Evolutionary conservation across 2,797 vertebrate species (phyloP).

Genomic region (Semotilus atromaculatus): DNA sequence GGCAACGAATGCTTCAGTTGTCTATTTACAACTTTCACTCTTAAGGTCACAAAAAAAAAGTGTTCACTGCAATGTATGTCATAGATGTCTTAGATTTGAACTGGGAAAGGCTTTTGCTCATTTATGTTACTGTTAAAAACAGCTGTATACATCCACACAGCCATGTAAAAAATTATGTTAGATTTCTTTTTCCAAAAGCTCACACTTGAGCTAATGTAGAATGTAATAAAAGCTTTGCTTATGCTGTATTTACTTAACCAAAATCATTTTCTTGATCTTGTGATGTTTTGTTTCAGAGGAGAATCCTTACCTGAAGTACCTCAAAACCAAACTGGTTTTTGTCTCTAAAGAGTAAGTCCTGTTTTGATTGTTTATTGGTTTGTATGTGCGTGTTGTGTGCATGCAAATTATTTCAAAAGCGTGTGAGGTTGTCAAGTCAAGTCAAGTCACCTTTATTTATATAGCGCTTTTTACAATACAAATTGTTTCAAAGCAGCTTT

Average conservation of each 20-base stretch:
- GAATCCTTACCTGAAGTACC: constrained; percentile 77
- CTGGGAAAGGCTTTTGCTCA: neutral
- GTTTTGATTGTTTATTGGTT: neutral
- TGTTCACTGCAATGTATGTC: neutral
- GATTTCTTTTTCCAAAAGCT: neutral
- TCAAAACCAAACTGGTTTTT: constrained; percentile 81
- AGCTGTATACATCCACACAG: neutral
- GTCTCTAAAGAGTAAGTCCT: constrained; percentile 81
- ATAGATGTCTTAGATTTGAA: neutral
- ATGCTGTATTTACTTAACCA: neutral
- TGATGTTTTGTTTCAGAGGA: constrained; percentile 68
- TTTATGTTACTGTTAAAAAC: neutral
- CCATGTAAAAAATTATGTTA: neutral
- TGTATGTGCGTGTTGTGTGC: neutral
- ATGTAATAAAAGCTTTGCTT: neutral
- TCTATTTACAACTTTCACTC: neutral
- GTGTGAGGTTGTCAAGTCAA: neutral
- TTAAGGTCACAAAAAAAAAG: neutral
- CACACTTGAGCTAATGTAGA: neutral
- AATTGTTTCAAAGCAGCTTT: too few relatives aligned
- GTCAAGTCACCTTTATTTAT: too few relatives aligned
- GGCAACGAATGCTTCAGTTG: neutral
- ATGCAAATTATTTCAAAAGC: neutral
- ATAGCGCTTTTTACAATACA: too few relatives aligned
- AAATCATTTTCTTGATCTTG: neutral